phyloP scores from a whole-genome alignment of 1,140 invertebrate genomes.

The Polypedilum vanderplanki region DNA sequence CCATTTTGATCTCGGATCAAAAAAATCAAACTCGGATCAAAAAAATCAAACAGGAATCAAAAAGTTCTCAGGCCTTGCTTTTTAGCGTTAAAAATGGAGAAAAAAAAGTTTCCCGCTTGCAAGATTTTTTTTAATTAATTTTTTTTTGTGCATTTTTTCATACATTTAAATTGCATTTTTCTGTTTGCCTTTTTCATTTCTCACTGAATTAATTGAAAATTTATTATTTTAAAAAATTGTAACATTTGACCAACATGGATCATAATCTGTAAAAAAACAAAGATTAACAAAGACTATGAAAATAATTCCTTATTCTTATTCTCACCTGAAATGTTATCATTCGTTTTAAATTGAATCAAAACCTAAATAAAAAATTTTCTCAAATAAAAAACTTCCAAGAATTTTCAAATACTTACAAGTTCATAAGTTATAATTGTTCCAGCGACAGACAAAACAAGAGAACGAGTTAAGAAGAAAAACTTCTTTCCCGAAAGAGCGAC shows the following conservation, averaged over 20 bases:
- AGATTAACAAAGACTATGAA: not conserved
- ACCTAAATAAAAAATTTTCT: not conserved
- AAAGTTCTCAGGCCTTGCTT: too few relatives aligned
- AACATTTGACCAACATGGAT: not conserved
- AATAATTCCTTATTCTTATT: too few relatives aligned
- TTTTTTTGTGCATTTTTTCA: too few relatives aligned
- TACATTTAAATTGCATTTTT: too few relatives aligned
- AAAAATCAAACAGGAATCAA: too few relatives aligned
- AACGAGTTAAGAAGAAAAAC: conserved; percentile 57
- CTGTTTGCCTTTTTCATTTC: too few relatives aligned
- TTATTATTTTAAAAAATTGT: conserved; percentile 2
- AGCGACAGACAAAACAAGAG: conserved; percentile 57
- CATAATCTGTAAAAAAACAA: not conserved
- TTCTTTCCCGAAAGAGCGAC: conserved; percentile 54
- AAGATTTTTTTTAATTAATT: too few relatives aligned
- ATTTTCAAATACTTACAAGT: conserved; percentile 43
- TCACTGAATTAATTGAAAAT: too few relatives aligned
- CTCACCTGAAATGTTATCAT: not conserved
- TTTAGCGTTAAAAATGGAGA: too few relatives aligned
- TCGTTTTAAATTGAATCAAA: conserved; percentile 2
- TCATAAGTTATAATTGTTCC: conserved; percentile 65
- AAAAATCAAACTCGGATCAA: too few relatives aligned
- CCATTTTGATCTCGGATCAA: too few relatives aligned
- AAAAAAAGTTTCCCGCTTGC: too few relatives aligned
- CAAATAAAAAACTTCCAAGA: not conserved